These are phyloP conservation scores for Drosophila macrothrix DNA, from an alignment of 2,888 invertebrate species.

Conservation along the genomic window DNA sequence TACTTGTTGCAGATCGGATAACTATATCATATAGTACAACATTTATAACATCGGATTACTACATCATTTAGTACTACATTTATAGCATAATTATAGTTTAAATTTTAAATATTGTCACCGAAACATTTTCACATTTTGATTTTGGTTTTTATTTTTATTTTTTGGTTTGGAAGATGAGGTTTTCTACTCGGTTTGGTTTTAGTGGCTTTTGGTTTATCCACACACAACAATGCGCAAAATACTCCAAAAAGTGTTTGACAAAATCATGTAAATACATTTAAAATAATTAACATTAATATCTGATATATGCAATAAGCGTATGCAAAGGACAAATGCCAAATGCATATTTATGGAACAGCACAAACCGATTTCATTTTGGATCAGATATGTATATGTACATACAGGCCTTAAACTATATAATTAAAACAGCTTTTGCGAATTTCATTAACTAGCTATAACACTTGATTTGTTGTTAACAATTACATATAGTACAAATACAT, in stretches of 20 bases:
- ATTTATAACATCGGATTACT: slow-evolving; percentile 39
- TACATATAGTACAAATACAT: slow-evolving; percentile 1
- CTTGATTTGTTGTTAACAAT: slow-evolving; percentile 24
- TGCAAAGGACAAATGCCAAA: slow-evolving; percentile 64
- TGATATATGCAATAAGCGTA: slow-evolving; percentile 61
- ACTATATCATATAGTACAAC: slow-evolving; percentile 33
- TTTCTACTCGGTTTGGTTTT: slow-evolving; percentile 21
- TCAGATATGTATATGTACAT: slow-evolving; percentile 23
- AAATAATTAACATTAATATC: slow-evolving; percentile 29
- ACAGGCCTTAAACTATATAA: slow-evolving; percentile 19
- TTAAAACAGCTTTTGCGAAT: slow-evolving; percentile 49
- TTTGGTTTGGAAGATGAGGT: not conserved
- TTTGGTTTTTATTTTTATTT: not conserved
- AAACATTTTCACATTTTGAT: slow-evolving; percentile 54
- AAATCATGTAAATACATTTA: slow-evolving; percentile 48
- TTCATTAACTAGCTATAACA: slow-evolving; percentile 61
- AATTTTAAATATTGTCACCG: slow-evolving; percentile 67
- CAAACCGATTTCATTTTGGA: slow-evolving; percentile 37
- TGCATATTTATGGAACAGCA: slow-evolving; percentile 52
- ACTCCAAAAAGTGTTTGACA: slow-evolving; percentile 57
- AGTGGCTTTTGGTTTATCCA: slow-evolving; percentile 21
- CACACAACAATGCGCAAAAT: slow-evolving; percentile 59
- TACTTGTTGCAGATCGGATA: slow-evolving; percentile 7
- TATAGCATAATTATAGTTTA: slow-evolving; percentile 46
- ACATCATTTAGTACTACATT: slow-evolving; percentile 55